Conservation (phyloP, 2,797 vertebrate genomes). For the Acestrorhynchus altus region DNA sequence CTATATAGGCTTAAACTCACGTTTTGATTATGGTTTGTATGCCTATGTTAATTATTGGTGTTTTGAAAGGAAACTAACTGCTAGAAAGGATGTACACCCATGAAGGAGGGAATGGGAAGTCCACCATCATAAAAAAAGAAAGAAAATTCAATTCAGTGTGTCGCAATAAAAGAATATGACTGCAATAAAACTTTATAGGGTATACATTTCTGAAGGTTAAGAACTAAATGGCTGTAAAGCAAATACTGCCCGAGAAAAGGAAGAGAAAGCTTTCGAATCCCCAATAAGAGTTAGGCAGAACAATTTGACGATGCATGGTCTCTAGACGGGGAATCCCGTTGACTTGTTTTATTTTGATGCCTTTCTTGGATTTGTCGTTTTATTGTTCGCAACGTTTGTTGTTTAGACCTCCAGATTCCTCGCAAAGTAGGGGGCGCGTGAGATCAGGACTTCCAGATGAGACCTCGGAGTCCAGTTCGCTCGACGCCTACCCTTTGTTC, state of each 20-base stretch:
- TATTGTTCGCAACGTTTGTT: conserved; percentile 70
- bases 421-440: conserved; percentile 55
- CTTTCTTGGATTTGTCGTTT: conserved; percentile 63
- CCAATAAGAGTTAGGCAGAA: conserved; percentile 70
- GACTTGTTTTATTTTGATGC: conserved; percentile 49
- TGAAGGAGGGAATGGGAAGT: conserved; percentile 77
- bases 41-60: conserved; percentile 60
- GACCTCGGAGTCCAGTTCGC: conserved; percentile 66
- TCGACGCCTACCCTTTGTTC: conserved; percentile 80
- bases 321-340: conserved; percentile 16
- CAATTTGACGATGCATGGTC: conserved; percentile 42
- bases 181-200: conserved; percentile 99
- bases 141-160: conserved; percentile 86
- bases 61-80: conserved; percentile 78
- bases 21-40: not conserved
- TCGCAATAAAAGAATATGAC: conserved; percentile 99
- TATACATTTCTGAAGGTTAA: conserved; percentile 99
- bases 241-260: conserved; percentile 79
- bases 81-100: conserved; percentile 76
- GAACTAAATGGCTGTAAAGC: conserved; percentile 98
- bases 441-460: conserved; percentile 68
- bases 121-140: conserved; percentile 85
- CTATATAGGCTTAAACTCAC: not conserved
- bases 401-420: conserved; percentile 63
- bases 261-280: conserved; percentile 81